Percentiles rank a stretch among this genome's conserved stretches.
Conservation (phyloP, 2,888 invertebrate genomes). For the Caenorhabditis sp. region DNA sequence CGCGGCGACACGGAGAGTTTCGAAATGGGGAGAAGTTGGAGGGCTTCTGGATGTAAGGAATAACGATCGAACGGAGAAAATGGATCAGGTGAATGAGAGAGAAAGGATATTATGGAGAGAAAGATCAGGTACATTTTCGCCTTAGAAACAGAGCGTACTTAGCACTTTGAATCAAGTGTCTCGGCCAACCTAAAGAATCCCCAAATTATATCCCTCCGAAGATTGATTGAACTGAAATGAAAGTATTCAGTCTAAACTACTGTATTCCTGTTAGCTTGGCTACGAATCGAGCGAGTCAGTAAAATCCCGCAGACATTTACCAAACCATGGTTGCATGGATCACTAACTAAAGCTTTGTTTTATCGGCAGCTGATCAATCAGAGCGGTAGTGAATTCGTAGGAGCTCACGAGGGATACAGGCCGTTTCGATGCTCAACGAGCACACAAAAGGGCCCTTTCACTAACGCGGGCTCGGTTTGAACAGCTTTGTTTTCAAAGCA, state of each 20-base stretch:
- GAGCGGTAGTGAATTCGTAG: neutral
- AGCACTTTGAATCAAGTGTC: slow-evolving; percentile 4
- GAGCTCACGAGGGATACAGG: slow-evolving; percentile 41
- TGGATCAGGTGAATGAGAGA: neutral
- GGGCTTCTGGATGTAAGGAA: slow-evolving; percentile 41
- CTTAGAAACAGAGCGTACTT: neutral
- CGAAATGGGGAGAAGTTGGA: slow-evolving; percentile 27
- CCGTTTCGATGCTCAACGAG: slow-evolving; percentile 52
- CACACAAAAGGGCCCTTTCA: slow-evolving; percentile 14
- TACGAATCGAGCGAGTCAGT: neutral
- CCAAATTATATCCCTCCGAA: neutral
- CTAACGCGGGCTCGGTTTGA: slow-evolving; percentile 21
- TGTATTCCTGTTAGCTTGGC: no score
- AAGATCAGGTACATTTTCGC: slow-evolving; percentile 38
- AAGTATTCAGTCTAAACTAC: no score
- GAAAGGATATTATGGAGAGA: slow-evolving; percentile 24
- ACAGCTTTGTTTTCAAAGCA: slow-evolving; percentile 50
- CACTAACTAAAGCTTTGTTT: slow-evolving; percentile 5
- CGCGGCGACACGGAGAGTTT: slow-evolving; percentile 30
- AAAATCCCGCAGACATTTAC: neutral
- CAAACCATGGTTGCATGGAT: slow-evolving; percentile 19
- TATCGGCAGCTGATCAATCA: slow-evolving; percentile 43
- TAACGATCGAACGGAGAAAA: slow-evolving; percentile 36
- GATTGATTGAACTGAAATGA: no score
- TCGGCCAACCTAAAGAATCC: neutral